Evolutionary conservation across 2,888 invertebrate species (phyloP).

Genomic region (Actias luna): DNA sequence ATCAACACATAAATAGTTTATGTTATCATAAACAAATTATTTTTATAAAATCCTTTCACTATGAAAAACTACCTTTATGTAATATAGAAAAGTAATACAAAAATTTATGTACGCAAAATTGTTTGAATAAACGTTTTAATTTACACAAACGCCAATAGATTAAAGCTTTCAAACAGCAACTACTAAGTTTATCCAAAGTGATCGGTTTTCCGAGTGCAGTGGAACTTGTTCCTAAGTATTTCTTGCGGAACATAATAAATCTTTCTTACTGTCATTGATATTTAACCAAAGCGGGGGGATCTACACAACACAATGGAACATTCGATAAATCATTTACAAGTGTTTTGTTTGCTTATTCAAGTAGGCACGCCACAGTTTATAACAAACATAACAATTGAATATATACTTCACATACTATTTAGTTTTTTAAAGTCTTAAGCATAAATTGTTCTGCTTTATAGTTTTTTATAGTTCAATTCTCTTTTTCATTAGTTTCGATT

Average conservation of each 20-base stretch:
- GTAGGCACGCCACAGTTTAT: constrained; percentile 24
- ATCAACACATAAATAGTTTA: no score
- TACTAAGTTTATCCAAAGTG: constrained; percentile 44
- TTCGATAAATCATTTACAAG: constrained; percentile 70
- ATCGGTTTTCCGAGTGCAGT: constrained; percentile 69
- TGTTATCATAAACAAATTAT: no score
- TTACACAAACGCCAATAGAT: constrained; percentile 13
- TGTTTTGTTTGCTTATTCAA: constrained; percentile 56
- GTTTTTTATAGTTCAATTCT: no score
- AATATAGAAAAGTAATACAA: background rate
- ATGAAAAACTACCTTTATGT: background rate
- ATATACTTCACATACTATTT: background rate
- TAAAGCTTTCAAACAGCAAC: constrained; percentile 50
- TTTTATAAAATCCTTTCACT: background rate
- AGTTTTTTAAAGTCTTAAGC: no score
- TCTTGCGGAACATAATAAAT: constrained; percentile 73
- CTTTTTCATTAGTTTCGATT: no score
- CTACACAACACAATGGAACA: constrained; percentile 48
- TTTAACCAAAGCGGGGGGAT: constrained; percentile 65
- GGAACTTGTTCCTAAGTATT: constrained; percentile 58
- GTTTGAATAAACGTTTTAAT: constrained; percentile 18
- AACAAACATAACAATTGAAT: background rate
- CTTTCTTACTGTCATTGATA: constrained; percentile 77
- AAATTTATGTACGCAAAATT: background rate
- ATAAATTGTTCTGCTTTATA: no score